phyloP scores from a whole-genome alignment of 1,140 invertebrate genomes.

The Littorina saxatilis region DNA sequence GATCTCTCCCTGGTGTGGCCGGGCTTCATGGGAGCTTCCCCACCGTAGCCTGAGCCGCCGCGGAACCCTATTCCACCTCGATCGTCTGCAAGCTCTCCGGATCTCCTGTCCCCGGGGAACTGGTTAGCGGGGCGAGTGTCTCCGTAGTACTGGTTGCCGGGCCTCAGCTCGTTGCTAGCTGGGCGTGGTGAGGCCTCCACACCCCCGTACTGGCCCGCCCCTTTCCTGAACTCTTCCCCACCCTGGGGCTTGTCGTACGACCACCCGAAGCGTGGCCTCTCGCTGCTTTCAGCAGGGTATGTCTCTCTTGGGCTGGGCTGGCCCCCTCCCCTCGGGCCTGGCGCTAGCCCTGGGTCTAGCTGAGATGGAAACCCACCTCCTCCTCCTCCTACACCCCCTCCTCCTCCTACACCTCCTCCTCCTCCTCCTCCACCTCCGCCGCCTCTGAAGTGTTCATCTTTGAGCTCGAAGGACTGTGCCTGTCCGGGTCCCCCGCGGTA shows the following conservation, averaged over 20 bases:
- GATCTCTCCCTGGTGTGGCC: conserved; percentile 30
- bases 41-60: background rate
- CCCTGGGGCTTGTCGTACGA: conserved; percentile 29
- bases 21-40: background rate
- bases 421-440: conserved; percentile 10
- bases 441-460: conserved; percentile 51
- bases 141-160: background rate
- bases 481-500: conserved; percentile 40
- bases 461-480: conserved; percentile 31
- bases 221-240: conserved; percentile 23
- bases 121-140: background rate
- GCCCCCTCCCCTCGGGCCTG: background rate
- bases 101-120: background rate
- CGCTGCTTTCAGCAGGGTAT: conserved; percentile 25
- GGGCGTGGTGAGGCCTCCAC: conserved; percentile 21
- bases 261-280: conserved; percentile 31
- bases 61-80: background rate
- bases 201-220: conserved; percentile 33
- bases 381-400: conserved; percentile 22
- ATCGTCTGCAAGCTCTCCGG: background rate
- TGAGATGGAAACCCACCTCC: conserved; percentile 29
- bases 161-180: background rate
- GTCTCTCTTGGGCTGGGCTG: conserved; percentile 17
- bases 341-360: background rate
- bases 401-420: conserved; percentile 35